Percentiles rank a stretch among this genome's conserved stretches.
Evolutionary conservation across 2,888 invertebrate species (phyloP).

Genomic region (Synergus itoensis): DNA sequence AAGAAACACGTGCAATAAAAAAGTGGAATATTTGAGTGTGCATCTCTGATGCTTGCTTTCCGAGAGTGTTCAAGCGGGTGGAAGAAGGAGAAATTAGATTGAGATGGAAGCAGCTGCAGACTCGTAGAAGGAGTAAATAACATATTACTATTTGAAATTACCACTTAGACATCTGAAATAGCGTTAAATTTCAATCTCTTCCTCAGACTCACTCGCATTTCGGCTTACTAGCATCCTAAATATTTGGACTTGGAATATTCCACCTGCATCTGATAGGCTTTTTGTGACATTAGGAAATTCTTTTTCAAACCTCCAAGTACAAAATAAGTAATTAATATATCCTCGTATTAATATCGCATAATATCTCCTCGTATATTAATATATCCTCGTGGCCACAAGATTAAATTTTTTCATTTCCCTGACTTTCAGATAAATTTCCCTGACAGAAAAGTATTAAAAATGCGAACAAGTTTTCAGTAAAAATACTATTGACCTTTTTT

Average conservation of each 20-base stretch:
- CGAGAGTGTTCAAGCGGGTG: neutral
- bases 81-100: conserved; percentile 11
- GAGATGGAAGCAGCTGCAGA: neutral
- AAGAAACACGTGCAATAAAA: neutral
- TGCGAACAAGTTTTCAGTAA: too few species aligned
- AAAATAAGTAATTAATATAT: too few species aligned
- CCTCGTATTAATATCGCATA: too few species aligned
- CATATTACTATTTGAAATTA: conserved; percentile 35
- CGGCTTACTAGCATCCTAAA: neutral
- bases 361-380: too few species aligned
- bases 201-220: neutral
- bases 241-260: neutral
- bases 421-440: too few species aligned
- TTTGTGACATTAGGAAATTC: neutral
- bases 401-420: too few species aligned
- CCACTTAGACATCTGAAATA: conserved; percentile 25
- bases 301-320: neutral
- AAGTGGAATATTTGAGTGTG: conserved; percentile 23
- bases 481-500: too few species aligned
- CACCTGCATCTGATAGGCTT: neutral
- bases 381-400: too few species aligned
- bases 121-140: conserved; percentile 30
- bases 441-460: too few species aligned
- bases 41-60: neutral
- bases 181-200: conserved; percentile 15